A percentile compares a stretch with the other conserved stretches of the same genome.
Conservation (phyloP, 1,140 invertebrate species). For the Chrysomallon squamiferum region DNA sequence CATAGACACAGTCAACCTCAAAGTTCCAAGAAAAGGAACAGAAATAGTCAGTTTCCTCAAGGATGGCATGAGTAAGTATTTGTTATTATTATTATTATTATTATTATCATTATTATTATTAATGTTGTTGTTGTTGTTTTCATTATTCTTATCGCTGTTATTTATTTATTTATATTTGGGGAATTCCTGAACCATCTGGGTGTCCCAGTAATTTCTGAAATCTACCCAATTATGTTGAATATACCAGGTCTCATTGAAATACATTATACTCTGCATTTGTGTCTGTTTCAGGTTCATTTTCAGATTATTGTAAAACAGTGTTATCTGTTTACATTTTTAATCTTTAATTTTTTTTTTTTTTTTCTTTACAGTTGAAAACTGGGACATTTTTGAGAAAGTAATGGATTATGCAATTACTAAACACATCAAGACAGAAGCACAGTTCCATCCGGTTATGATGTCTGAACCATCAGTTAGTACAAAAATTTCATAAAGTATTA, state of each 20-base stretch:
- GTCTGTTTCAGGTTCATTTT: too few relatives aligned
- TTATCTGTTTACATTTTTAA: too few relatives aligned
- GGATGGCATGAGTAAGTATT: conserved; percentile 79
- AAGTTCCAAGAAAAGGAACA: conserved; percentile 84
- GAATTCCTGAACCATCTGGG: background rate
- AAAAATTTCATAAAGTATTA: too few relatives aligned
- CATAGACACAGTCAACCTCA: conserved; percentile 84
- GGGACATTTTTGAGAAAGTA: conserved; percentile 93
- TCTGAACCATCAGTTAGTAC: conserved; percentile 81
- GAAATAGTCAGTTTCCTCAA: conserved; percentile 89
- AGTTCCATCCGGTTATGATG: conserved; percentile 91
- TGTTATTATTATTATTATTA: too few relatives aligned
- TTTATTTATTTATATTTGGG: background rate
- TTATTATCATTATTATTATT: background rate
- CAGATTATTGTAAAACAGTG: too few relatives aligned
- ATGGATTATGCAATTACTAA: conserved; percentile 89
- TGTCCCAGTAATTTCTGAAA: too few relatives aligned
- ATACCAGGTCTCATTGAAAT: too few relatives aligned
- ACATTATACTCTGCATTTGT: too few relatives aligned
- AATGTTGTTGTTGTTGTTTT: background rate
- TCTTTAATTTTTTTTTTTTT: conserved; percentile 8
- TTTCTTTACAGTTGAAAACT: conserved; percentile 79
- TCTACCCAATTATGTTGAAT: too few relatives aligned
- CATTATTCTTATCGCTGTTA: too few relatives aligned
- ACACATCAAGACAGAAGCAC: conserved; percentile 79